Conservation (phyloP, 1,140 invertebrate genomes). For the Paracyclopina nana region DNA sequence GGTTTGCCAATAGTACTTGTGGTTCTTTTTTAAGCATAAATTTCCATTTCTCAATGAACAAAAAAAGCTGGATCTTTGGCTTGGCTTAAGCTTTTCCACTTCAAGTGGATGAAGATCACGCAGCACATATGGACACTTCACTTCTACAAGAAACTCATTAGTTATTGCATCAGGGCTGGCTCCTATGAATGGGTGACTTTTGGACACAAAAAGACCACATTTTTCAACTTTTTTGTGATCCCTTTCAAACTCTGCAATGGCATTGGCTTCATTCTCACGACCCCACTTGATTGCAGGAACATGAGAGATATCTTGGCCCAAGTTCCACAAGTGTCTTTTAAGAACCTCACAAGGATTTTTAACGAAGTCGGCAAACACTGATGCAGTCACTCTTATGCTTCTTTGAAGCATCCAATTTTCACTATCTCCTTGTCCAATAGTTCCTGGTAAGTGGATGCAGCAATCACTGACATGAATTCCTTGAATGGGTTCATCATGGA, state of each 20-base stretch:
- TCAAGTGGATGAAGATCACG: background rate
- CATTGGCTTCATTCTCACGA: background rate
- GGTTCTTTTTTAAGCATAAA: background rate
- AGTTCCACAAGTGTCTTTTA: background rate
- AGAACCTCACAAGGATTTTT: background rate
- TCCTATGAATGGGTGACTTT: background rate
- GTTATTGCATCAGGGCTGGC: background rate
- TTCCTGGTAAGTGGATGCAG: background rate
- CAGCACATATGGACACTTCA: background rate
- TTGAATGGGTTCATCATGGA: background rate
- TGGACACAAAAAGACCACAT: background rate
- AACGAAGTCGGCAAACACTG: background rate
- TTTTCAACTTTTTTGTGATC: background rate
- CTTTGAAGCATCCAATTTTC: background rate
- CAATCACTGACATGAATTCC: background rate
- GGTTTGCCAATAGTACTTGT: background rate
- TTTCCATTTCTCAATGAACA: background rate
- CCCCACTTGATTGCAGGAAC: background rate
- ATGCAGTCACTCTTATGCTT: background rate
- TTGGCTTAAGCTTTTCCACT: background rate
- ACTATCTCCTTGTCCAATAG: background rate
- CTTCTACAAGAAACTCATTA: background rate
- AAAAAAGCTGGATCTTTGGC: background rate
- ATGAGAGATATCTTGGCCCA: background rate
- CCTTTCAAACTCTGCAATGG: background rate